Evolutionary conservation across 2,888 invertebrate genomes (phyloP).

Genomic region (Melinaea menophilus): DNA sequence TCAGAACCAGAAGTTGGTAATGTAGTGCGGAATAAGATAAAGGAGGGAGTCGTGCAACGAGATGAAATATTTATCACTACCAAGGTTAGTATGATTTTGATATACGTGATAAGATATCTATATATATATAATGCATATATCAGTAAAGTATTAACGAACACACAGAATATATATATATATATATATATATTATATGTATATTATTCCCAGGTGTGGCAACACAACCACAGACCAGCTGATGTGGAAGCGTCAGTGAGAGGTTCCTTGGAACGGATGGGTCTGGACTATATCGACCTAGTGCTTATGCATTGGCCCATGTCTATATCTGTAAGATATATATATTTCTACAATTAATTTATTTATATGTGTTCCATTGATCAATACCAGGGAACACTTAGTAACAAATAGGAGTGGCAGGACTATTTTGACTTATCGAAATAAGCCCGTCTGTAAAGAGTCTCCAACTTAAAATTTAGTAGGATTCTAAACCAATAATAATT

Average conservation of each 20-base stretch:
- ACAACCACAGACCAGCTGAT: slow-evolving; percentile 52
- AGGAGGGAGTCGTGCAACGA: slow-evolving; percentile 81
- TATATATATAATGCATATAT: not conserved
- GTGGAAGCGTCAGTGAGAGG: slow-evolving; percentile 55
- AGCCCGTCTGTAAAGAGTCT: too few relatives aligned
- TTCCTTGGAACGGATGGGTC: slow-evolving; percentile 50
- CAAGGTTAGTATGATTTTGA: slow-evolving; percentile 60
- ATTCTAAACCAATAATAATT: too few relatives aligned
- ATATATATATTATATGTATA: not conserved
- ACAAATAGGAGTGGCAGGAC: too few relatives aligned
- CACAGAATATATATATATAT: not conserved
- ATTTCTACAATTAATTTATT: not conserved
- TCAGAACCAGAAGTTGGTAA: slow-evolving; percentile 84
- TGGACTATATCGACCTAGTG: slow-evolving; percentile 59
- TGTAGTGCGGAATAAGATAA: slow-evolving; percentile 79
- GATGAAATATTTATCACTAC: slow-evolving; percentile 84
- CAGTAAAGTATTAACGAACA: not conserved
- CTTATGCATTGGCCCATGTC: slow-evolving; percentile 70
- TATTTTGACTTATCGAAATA: too few relatives aligned
- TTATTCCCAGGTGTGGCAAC: slow-evolving; percentile 59
- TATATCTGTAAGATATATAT: slow-evolving; percentile 45
- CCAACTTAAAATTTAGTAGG: too few relatives aligned
- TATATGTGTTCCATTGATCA: not conserved
- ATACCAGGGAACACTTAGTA: too few relatives aligned
- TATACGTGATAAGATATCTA: not conserved